Evolutionary conservation across 2,113 vertebrate genomes (phyloP).

Genomic region (Toxotes chatareus): DNA sequence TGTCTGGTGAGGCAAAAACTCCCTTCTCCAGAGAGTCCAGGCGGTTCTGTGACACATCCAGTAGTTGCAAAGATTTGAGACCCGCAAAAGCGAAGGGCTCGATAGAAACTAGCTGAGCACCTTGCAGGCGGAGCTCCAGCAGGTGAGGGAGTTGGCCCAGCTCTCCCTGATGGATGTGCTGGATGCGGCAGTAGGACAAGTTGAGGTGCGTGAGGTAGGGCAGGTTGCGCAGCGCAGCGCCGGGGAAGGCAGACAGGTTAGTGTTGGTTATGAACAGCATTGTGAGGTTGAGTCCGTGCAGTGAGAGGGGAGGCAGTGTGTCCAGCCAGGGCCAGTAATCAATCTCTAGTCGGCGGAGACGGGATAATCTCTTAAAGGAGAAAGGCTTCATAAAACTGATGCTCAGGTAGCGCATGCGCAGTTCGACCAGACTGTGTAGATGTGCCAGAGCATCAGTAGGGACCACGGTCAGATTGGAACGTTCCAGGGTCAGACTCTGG

Average conservation of each 20-base stretch:
- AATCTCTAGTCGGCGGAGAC: constrained; percentile 91
- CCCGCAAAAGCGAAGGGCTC: constrained; percentile 92
- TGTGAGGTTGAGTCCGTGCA: constrained; percentile 96
- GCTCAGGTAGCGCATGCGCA: constrained; percentile 82
- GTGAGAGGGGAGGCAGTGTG: constrained; percentile 90
- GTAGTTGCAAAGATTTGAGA: constrained; percentile 91
- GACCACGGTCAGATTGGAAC: constrained; percentile 93
- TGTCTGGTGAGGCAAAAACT: constrained; percentile 90
- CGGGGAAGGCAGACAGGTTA: constrained; percentile 92
- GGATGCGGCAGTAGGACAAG: constrained; percentile 93
- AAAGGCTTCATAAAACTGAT: constrained; percentile 87
- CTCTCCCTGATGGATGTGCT: constrained; percentile 92
- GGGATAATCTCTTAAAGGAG: constrained; percentile 92
- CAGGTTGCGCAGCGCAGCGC: constrained; percentile 90
- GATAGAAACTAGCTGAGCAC: constrained; percentile 88
- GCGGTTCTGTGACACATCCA: constrained; percentile 94
- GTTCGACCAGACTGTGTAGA: constrained; percentile 78
- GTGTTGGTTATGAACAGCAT: constrained; percentile 94
- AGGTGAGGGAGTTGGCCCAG: constrained; percentile 91
- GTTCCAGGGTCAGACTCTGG: constrained; percentile 92
- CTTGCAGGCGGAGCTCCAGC: constrained; percentile 93
- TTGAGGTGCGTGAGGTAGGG: constrained; percentile 96
- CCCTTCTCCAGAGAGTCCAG: constrained; percentile 93
- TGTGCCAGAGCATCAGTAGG: constrained; percentile 83
- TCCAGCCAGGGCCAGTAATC: constrained; percentile 95